Base-by-base conservation (phyloP, 2,113 vertebrate genomes). In the Cephalopholis sonnerati region DNA sequence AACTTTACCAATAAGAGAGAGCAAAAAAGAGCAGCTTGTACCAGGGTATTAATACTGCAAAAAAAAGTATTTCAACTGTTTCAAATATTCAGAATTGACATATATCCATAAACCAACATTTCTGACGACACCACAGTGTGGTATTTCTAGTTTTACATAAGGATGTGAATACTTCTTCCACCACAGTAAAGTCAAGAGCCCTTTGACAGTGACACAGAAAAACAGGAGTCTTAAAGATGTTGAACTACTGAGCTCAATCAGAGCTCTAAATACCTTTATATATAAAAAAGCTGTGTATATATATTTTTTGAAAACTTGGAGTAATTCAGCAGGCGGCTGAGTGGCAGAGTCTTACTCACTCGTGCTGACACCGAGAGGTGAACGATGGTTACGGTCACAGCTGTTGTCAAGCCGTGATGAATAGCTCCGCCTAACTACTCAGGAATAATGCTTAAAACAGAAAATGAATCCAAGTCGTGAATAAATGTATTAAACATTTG, bases 401-500 rank as follows among this genome's bases (percentile, higher is more conserved):
- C 77, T 87, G 83, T 91, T 90, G 94, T 94, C 92, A 91, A 46
- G 68, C 66, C 25, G 87, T 94, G 93, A 95, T 94, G 90, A 95
- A 94, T 93, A 67, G 84, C 78, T 72, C 67, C 63, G 9, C 65
- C 84, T 89, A 79, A 83, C 83, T 76, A 70, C 70, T 69, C 54
- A 83, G 87, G 87, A 90, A 91, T 82, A 93, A 92, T 92, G 93
- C 91, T 93, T 93, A 81, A 93, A 91, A 92, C 84, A 87, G 85
- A 91, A 91, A 93, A 94, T 90, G 73, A 93, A 90, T 87, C 84
- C 77, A 48, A 71, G 82, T 89, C 39, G 74, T 90, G 93, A 94
- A 93, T 94, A 93, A 91, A 93, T 87, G 93, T 91, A 91, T 95
- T 91, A 89, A 93, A 92, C 88, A 89, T 91, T 86, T 86, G 82